Base-by-base conservation (phyloP, 2,888 invertebrate species). In the Eilema depressum region DNA sequence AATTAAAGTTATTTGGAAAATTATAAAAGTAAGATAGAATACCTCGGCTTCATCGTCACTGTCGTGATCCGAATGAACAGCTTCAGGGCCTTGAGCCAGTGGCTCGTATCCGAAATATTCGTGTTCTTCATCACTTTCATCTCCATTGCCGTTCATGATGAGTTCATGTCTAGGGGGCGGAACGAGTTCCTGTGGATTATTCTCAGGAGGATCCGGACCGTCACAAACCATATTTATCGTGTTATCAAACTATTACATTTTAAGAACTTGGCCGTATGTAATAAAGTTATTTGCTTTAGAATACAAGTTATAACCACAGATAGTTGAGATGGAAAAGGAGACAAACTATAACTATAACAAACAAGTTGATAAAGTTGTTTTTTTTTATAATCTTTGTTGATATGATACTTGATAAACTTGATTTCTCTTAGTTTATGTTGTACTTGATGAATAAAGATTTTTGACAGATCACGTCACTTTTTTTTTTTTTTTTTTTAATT, bases 71-170 rank as follows among this genome's bases (percentile, higher is more conserved):
- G 89, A 89, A 56, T 85, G 82, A 4, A 82, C 83, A 59, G 88
- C 85, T 62, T 93, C 95, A 1, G 94, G 94, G 0, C 91, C 95
- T 80, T 95, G 93, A 0, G 96, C 94, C 60, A 96, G 81, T 1
- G 95, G 96, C 81, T 96, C 94, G 78, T 96, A 96, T 3, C 96
- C 96, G 69, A 95, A 95, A 80, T 96, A 92, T 62, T 93, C 93
- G 73, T 92, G 91, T 61, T 92, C 91, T 71, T 96, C 96, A 71
- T 96, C 96, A 70, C 95, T 95, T 60, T 96, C 96, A 20, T 95
- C 96, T 20, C 86, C 86, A 63, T 88, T 86, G 17, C 91, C 92
- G 61, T 91, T 91, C 77, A 91, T 87, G 68, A 91, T 83, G 20
- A 94, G 79, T 71, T 92, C 92, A 71, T 91, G 90, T 69, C 92